Base-by-base conservation (phyloP, 2,113 vertebrate species). In the Indicator indicator region DNA sequence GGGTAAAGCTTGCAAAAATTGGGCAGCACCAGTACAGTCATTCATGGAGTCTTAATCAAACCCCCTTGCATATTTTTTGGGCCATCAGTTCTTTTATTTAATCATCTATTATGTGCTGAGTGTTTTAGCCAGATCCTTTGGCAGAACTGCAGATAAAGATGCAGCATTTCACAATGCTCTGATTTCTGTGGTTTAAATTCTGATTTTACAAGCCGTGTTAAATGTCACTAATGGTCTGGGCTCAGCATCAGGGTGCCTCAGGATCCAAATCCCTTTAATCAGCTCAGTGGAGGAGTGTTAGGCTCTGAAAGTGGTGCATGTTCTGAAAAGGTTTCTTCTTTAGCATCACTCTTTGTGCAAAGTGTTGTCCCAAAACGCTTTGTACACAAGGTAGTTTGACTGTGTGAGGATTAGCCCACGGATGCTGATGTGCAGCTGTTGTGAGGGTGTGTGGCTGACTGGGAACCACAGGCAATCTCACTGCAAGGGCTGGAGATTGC, bases 221-320 rank as follows among this genome's bases (percentile, higher is more conserved):
- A 16, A 63, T 46, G 72, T 73, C 75, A 50, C 46, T 26, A 1
- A 12, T 20, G 50, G 54, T 27, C 48, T 63, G 52, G 86, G 62
- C 78, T 72, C 5, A 0, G 9, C 1, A 1, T 44, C 88, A 40
- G 33, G 13, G 18, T 46, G 58, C 58, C 68, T 92, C 0, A 0
- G 82, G 67, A 72, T 75, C 63, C 50, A 10, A 65, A 62, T 56
- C 86, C 65, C 73, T 1, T 4, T 56, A 2, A 17, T 1, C 26
- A 58, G 59, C 74, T 60, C 70, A 5, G n/a, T 15, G 15, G 2
- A 17, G 16, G 4, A 36, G 19, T 3, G 19, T 5, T 56, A 52
- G 8, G 20, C 54, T 90, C 69, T 33, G 32, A 84, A 83, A 36
- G 9, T 3, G 15, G 0, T 33, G 8, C 2, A 0, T 9, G 16